Conservation (phyloP, 2,113 vertebrate species). For the Dromas ardeola region DNA sequence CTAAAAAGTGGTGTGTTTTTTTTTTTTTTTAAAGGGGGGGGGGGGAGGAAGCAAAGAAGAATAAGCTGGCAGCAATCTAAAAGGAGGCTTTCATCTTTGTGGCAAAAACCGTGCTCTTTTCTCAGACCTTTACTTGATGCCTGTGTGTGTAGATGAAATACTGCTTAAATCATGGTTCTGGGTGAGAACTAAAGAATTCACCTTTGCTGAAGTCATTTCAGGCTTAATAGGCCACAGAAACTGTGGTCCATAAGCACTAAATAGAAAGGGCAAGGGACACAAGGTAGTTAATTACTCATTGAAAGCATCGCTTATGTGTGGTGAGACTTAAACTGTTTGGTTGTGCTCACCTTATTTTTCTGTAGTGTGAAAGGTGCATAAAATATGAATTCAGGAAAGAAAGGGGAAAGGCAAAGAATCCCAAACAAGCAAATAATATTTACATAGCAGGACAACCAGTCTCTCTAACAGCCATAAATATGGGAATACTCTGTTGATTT, state of each 20-base stretch:
- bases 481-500: neutral
- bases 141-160: neutral
- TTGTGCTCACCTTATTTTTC: neutral
- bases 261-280: neutral
- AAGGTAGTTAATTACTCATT: neutral
- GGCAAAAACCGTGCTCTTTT: neutral
- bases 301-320: neutral
- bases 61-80: neutral
- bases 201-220: neutral
- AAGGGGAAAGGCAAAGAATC: neutral
- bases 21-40: neutral
- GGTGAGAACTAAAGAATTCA: neutral
- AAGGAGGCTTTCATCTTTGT: neutral
- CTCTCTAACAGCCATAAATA: neutral
- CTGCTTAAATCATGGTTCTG: neutral
- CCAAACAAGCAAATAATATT: neutral
- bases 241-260: neutral
- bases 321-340: neutral
- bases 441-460: neutral
- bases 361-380: neutral
- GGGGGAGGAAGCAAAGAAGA: neutral
- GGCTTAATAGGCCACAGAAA: neutral
- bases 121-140: neutral
- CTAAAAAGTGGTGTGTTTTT: neutral
- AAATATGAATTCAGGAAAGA: neutral